phyloP scores from a whole-genome alignment of 2,888 invertebrate genomes.

The Scelioninae gen. 2 region DNA sequence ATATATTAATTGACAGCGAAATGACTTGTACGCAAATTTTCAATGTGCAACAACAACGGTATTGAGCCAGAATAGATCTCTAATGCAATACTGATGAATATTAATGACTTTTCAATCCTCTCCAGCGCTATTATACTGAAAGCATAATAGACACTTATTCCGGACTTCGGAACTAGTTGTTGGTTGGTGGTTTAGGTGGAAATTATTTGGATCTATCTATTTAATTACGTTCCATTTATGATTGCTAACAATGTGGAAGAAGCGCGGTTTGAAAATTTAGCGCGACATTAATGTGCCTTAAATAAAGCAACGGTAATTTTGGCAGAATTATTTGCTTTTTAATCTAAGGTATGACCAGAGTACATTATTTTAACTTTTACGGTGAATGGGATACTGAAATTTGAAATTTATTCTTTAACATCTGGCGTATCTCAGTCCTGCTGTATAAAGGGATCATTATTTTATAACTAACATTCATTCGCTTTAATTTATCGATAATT shows the following conservation, averaged over 20 bases:
- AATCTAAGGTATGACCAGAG: too few relatives aligned
- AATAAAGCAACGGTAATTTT: too few relatives aligned
- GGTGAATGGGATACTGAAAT: too few relatives aligned
- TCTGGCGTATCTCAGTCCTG: too few relatives aligned
- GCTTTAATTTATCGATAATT: too few relatives aligned
- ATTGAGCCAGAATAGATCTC: slow-evolving; percentile 4
- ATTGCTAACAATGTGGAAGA: background rate
- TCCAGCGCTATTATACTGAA: slow-evolving; percentile 4
- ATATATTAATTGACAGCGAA: background rate
- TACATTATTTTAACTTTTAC: too few relatives aligned
- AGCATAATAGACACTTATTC: slow-evolving; percentile 23
- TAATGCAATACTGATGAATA: slow-evolving; percentile 17
- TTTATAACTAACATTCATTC: too few relatives aligned
- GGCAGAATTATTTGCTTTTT: too few relatives aligned
- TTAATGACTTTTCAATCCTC: slow-evolving; percentile 23
- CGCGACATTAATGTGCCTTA: too few relatives aligned
- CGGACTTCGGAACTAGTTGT: slow-evolving; percentile 7
- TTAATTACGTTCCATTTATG: slow-evolving; percentile 6
- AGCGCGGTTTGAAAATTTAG: background rate
- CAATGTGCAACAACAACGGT: background rate
- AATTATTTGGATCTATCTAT: background rate
- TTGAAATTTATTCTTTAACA: too few relatives aligned
- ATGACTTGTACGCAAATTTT: background rate
- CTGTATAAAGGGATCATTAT: too few relatives aligned
- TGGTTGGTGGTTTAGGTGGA: background rate